These are phyloP conservation scores for Chrysodeixis includens DNA, from an alignment of 2,888 invertebrate genomes.

Conservation along the genomic window DNA sequence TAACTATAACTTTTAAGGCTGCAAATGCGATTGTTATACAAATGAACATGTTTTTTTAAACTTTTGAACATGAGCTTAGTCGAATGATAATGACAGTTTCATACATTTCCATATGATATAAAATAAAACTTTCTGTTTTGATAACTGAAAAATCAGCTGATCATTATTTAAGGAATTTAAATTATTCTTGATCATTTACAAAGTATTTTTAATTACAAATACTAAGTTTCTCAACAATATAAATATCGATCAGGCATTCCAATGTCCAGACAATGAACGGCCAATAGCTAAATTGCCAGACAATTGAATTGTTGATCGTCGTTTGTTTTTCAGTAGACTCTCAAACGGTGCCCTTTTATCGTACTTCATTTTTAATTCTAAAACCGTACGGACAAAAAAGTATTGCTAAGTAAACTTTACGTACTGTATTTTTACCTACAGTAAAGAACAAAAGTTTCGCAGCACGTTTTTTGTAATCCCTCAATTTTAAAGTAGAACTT, in stretches of 20 bases:
- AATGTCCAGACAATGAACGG: not conserved
- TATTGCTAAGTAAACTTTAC: not conserved
- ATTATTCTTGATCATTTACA: too few species aligned
- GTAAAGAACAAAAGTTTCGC: not conserved
- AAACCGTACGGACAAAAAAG: slow-evolving; percentile 1
- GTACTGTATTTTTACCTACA: not conserved
- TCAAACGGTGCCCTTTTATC: not conserved
- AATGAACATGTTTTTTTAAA: slow-evolving; percentile 23
- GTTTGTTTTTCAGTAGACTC: not conserved
- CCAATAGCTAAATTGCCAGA: not conserved
- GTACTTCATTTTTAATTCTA: not conserved
- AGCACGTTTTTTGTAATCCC: not conserved
- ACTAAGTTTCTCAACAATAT: not conserved
- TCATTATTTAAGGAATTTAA: too few species aligned
- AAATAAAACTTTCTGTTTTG: slow-evolving; percentile 32
- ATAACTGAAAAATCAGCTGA: slow-evolving; percentile 17
- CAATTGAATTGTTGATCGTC: not conserved
- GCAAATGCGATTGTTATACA: slow-evolving; percentile 38
- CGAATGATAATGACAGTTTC: slow-evolving; percentile 13
- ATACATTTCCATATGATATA: slow-evolving; percentile 18
- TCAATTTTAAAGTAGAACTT: not conserved
- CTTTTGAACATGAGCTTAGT: slow-evolving; percentile 30
- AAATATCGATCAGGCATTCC: not conserved
- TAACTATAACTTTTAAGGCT: slow-evolving; percentile 35
- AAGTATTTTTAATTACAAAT: too few species aligned